phyloP scores from a whole-genome alignment of 2,888 invertebrate species.

The Netelia fuscicornis region DNA sequence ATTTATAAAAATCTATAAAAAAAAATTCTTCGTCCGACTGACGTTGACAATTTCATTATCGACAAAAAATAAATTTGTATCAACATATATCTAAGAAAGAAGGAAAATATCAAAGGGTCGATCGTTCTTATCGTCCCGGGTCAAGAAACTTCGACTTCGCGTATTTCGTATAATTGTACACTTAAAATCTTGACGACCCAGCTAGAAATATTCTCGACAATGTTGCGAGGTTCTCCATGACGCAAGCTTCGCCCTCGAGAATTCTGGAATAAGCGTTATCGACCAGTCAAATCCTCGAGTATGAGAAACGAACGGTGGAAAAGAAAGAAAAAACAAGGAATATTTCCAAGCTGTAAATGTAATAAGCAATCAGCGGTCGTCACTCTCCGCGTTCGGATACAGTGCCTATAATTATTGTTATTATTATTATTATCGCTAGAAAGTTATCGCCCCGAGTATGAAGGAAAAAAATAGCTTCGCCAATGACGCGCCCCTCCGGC shows the following conservation, averaged over 20 bases:
- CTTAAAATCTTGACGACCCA: constrained; percentile 15
- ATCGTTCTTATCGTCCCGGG: neutral
- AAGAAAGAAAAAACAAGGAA: neutral
- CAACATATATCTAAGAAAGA: neutral
- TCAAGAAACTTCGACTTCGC: neutral
- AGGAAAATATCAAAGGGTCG: neutral
- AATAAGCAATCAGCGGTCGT: constrained; percentile 55
- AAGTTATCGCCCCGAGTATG: constrained; percentile 37
- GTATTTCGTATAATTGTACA: constrained; percentile 13
- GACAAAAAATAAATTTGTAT: neutral
- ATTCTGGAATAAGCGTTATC: neutral
- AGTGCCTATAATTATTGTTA: neutral
- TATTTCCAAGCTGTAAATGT: constrained; percentile 44
- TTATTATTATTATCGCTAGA: constrained; percentile 40
- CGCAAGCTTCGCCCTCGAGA: neutral
- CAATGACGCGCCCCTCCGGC: constrained; percentile 41
- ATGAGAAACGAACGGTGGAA: neutral
- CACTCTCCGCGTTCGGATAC: neutral
- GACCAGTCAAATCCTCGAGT: no score
- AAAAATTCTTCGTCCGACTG: no score
- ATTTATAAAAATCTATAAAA: no score
- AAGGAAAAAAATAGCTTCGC: constrained; percentile 57
- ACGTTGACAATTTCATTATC: neutral
- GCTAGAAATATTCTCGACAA: neutral
- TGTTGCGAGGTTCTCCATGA: neutral